Percentiles rank a stretch among this genome's conserved stretches.
Evolutionary conservation across 2,797 vertebrate species (phyloP).

Genomic region (Rhinogobio ventralis): DNA sequence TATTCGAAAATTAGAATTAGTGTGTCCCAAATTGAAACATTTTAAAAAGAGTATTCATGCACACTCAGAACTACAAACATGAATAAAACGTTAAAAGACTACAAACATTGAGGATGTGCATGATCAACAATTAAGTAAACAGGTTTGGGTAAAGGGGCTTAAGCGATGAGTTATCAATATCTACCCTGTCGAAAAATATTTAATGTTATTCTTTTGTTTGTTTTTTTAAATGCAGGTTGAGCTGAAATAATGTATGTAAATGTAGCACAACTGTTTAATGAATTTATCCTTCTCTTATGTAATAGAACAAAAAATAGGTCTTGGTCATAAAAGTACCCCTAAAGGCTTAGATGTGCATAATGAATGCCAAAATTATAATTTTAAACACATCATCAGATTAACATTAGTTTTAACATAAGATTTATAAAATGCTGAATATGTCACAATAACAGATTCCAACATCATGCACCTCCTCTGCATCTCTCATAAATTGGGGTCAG

Average conservation of each 20-base stretch:
- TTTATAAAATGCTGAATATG: slow-evolving; percentile 52
- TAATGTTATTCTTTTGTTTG: not conserved
- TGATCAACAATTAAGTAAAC: not conserved
- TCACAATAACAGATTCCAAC: slow-evolving; percentile 72
- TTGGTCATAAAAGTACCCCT: slow-evolving; percentile 10
- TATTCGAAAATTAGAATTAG: not conserved
- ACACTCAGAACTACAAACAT: not conserved
- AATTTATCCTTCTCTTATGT: not conserved
- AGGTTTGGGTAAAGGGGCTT: not conserved
- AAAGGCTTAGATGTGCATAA: slow-evolving; percentile 24
- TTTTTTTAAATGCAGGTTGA: not conserved
- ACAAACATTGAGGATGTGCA: not conserved
- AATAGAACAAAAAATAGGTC: not conserved
- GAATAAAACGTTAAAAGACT: too few species aligned
- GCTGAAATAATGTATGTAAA: not conserved
- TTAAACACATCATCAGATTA: slow-evolving; percentile 49
- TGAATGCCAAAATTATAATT: slow-evolving; percentile 48
- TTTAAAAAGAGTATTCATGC: not conserved
- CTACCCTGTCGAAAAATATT: not conserved
- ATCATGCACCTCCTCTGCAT: slow-evolving; percentile 64
- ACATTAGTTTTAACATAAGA: slow-evolving; percentile 59
- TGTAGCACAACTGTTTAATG: not conserved
- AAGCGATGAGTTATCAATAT: not conserved
- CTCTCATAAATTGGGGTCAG: slow-evolving; percentile 79
- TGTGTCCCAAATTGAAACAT: not conserved